These are phyloP conservation scores for Cephalopterus ornatus DNA, from an alignment of 2,113 vertebrate species.

Conservation along the genomic window DNA sequence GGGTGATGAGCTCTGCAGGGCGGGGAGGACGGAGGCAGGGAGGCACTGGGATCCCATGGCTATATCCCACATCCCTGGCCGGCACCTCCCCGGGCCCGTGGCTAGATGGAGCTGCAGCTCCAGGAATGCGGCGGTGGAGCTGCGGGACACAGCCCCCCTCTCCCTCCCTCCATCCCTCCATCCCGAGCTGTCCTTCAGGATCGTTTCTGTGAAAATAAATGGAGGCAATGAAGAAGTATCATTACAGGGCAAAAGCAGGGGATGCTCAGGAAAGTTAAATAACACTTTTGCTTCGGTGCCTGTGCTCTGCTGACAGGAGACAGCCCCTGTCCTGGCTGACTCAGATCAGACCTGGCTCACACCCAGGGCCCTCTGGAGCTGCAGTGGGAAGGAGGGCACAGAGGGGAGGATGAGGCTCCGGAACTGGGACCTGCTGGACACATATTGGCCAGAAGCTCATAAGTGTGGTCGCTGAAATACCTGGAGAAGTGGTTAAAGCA, in stretches of 20 bases:
- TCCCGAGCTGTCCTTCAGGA: not conserved
- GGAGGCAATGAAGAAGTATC: not conserved
- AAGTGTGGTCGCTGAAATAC: fast-evolving
- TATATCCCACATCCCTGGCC: not conserved
- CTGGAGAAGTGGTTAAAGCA: not conserved
- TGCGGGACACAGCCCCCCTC: not conserved
- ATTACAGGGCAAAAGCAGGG: not conserved
- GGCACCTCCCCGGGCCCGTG: not conserved
- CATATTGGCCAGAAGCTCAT: fast-evolving
- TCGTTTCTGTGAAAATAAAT: not conserved
- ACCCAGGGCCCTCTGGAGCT: not conserved
- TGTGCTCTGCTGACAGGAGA: not conserved
- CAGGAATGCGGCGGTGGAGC: constrained; percentile 33
- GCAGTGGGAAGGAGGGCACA: not conserved
- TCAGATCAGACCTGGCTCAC: not conserved
- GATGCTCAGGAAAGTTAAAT: not conserved
- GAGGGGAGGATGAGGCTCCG: not conserved
- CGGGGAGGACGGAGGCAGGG: not conserved
- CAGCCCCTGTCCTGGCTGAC: fast-evolving
- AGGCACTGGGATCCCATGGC: fast-evolving
- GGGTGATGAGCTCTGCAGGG: not conserved
- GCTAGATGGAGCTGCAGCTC: constrained; percentile 74
- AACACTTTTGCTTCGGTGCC: fast-evolving
- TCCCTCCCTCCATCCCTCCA: not conserved
- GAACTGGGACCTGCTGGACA: fast-evolving